Evolutionary conservation across 2,888 invertebrate genomes (phyloP).

Genomic region (Rhamphomyia laevipes): DNA sequence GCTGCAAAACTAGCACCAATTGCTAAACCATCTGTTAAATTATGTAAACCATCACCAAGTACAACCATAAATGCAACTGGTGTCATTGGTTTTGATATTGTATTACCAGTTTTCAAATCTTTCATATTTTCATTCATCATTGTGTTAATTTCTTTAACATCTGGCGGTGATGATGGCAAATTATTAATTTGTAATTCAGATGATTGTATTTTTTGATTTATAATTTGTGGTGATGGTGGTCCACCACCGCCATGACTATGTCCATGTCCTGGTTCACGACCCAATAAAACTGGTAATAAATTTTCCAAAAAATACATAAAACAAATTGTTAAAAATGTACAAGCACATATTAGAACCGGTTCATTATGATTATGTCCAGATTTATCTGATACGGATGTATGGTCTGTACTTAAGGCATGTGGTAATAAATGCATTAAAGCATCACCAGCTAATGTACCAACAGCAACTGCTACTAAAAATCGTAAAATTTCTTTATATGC

Average conservation of each 20-base stretch:
- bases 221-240: constrained; percentile 4
- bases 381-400: constrained; percentile 16
- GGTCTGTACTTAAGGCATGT: constrained; percentile 38
- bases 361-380: constrained; percentile 36
- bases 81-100: constrained; percentile 40
- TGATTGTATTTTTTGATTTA: not conserved
- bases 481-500: constrained; percentile 60
- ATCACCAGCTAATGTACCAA: constrained; percentile 68
- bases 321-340: constrained; percentile 54
- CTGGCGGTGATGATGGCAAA: too few species aligned
- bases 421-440: constrained; percentile 63
- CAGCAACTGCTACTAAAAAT: constrained; percentile 64
- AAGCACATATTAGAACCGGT: constrained; percentile 51
- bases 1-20: constrained; percentile 69
- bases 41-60: constrained; percentile 68
- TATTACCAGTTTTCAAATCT: constrained; percentile 25
- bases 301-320: constrained; percentile 61
- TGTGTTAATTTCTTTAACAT: constrained; percentile 43
- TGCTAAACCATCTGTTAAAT: constrained; percentile 67
- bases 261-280: constrained; percentile 32
- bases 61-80: constrained; percentile 70
- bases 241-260: constrained; percentile 27
- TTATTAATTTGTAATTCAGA: constrained; percentile 3
- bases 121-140: constrained; percentile 44
- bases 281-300: constrained; percentile 45